phyloP scores from a whole-genome alignment of 2,888 invertebrate species.

The Acronicta aceris region DNA sequence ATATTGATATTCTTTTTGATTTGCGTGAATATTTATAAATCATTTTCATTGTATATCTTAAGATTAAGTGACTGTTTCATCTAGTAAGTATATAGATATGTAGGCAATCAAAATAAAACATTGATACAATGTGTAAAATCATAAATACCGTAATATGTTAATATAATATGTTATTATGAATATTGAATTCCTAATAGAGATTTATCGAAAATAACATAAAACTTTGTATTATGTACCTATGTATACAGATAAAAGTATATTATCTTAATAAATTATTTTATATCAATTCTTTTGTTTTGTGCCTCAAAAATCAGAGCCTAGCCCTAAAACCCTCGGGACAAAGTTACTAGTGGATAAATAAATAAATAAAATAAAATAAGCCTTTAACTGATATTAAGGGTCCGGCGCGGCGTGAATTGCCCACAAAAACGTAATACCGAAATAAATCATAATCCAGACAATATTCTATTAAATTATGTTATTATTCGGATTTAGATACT shows the following conservation, averaged over 20 bases:
- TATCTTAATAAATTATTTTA: constrained; percentile 56
- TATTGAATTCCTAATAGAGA: constrained; percentile 40
- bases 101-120: constrained; percentile 29
- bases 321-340: too few species aligned
- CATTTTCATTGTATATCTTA: constrained; percentile 46
- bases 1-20: constrained; percentile 38
- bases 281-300: constrained; percentile 19
- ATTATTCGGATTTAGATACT: too few species aligned
- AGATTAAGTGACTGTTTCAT: constrained; percentile 41
- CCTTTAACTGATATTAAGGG: too few species aligned
- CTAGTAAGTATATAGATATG: constrained; percentile 32
- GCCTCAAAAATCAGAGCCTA: too few species aligned
- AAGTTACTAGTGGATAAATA: too few species aligned
- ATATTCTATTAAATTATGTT: too few species aligned
- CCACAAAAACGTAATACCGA: too few species aligned
- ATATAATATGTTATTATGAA: constrained; percentile 32
- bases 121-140: constrained; percentile 36
- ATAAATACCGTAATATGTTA: too few species aligned
- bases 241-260: constrained; percentile 40
- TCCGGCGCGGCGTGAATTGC: too few species aligned
- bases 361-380: too few species aligned
- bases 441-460: too few species aligned
- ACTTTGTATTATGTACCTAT: constrained; percentile 45
- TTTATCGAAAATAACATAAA: constrained; percentile 42
- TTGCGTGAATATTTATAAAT: constrained; percentile 55